A percentile compares a stretch with the other conserved stretches of the same genome.
phyloP scores from a whole-genome alignment of 1,140 invertebrate genomes.

The Neuroterus valhalla region DNA sequence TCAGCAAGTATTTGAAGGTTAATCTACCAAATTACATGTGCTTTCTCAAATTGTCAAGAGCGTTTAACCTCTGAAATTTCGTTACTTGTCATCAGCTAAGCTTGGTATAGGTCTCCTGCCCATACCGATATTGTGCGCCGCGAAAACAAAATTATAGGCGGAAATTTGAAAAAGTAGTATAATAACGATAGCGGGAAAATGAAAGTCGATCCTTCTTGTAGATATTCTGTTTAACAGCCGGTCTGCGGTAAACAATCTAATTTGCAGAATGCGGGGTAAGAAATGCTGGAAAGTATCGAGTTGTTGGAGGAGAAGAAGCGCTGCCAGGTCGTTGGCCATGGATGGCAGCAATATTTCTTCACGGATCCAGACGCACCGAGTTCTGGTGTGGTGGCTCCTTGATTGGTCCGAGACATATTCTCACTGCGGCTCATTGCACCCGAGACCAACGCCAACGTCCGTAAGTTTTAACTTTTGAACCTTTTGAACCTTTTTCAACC shows the following conservation, averaged over 20 bases:
- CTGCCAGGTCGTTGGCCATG: constrained; percentile 91
- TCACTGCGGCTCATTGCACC: constrained; percentile 95
- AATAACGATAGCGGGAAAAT: too few relatives aligned
- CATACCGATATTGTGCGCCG: too few relatives aligned
- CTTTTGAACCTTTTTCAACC: too few relatives aligned
- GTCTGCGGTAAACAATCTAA: neutral
- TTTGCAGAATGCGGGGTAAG: constrained; percentile 85
- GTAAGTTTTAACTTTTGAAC: constrained; percentile 77
- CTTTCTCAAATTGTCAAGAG: too few relatives aligned
- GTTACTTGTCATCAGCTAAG: too few relatives aligned
- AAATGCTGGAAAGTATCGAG: constrained; percentile 87
- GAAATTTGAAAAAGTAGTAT: too few relatives aligned
- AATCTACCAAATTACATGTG: too few relatives aligned
- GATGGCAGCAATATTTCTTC: constrained; percentile 95
- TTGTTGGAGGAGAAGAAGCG: constrained; percentile 91
- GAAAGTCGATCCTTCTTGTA: constrained; percentile 28
- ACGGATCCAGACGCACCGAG: constrained; percentile 88
- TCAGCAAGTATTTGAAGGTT: too few relatives aligned
- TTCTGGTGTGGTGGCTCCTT: constrained; percentile 96
- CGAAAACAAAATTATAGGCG: too few relatives aligned
- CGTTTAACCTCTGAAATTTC: too few relatives aligned
- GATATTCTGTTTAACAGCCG: neutral
- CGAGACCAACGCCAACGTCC: constrained; percentile 89
- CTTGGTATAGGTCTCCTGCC: too few relatives aligned
- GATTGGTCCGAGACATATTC: constrained; percentile 85